Evolutionary conservation across 2,797 vertebrate species (phyloP).

Genomic region (Sebastolobus alascanus): DNA sequence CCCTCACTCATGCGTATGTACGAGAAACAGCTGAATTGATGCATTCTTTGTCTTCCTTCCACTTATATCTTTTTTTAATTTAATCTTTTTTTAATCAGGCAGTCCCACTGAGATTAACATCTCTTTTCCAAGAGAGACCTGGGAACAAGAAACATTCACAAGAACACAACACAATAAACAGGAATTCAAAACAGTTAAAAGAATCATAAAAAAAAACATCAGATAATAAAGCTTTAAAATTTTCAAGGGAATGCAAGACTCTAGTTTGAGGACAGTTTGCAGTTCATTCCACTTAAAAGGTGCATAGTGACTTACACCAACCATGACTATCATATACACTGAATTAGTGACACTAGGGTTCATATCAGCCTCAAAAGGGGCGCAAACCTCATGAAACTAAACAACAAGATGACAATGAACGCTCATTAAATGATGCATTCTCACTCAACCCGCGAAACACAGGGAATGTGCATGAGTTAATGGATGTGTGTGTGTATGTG

Average conservation of each 20-base stretch:
- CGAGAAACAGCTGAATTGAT: neutral
- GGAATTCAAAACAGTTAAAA: too few species aligned
- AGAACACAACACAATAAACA: too few species aligned
- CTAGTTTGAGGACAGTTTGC: too few species aligned
- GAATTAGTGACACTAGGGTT: conserved; percentile 33
- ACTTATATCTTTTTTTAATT: neutral
- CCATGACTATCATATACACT: neutral
- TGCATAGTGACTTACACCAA: neutral
- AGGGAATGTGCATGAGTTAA: conserved; percentile 42
- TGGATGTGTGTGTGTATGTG: conserved; percentile 41
- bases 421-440: conserved; percentile 56
- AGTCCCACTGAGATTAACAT: too few species aligned
- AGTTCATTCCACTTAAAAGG: too few species aligned
- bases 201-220: too few species aligned
- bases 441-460: conserved; percentile 42
- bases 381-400: neutral
- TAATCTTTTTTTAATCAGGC: too few species aligned
- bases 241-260: too few species aligned
- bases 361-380: conserved; percentile 34
- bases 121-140: too few species aligned
- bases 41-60: conserved; percentile 4
- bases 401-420: conserved; percentile 19
- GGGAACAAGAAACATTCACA: too few species aligned
- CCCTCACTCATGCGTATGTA: neutral
- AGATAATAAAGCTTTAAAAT: too few species aligned